Evolutionary conservation across 1,140 invertebrate genomes (phyloP), one percentile per base, ranked within the genome.

Genomic region (Hylaeus volcanicus): DNA sequence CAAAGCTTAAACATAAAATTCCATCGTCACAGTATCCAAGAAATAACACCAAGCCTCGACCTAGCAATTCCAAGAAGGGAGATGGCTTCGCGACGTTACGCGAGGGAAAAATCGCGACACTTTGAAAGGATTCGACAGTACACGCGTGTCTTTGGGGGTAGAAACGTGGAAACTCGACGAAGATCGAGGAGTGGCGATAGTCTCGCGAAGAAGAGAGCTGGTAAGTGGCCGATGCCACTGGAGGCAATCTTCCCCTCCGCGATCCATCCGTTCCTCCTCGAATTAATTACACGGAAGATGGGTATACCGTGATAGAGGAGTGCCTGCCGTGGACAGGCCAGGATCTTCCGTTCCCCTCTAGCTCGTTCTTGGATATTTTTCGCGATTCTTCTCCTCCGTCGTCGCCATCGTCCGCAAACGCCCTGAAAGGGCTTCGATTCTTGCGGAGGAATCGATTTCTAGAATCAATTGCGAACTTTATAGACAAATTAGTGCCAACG

Each of bases 241-340:
- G 56, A 68, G 41, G 75, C 37, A 74, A 55, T 58, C 11, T n/a
- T 55, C 69, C 51, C 15, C 41, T 68, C 51, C 45, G 70, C 61
- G 61, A 74, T 79, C 64, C 63, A 74, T 79, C 60, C 60, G 87
- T 81, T 84, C 75, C 88, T 83, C 91, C 84, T 85, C 82, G 87
- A 90, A 91, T 91, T 91, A 92, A 92, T 91, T 91, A 90, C 89
- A 87, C 85, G 80, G 82, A 79, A 81, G 89, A 80, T 84, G 79
- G 83, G 68, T 87, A 86, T 43, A 74, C 43, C 43, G 12, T 66
- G 77, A 74, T 58, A 90, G 90, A 90, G 87, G 66, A 81, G 82
- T 88, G 88, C 81, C 91, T 92, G 91, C 81, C 79, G 77, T 79
- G 82, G 91, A 91, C 90, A 79, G 91, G 89, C 72, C 61, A 63